Percentiles rank a stretch among this genome's conserved stretches.
Evolutionary conservation across 2,797 vertebrate genomes (phyloP).

Genomic region (Parambassis ranga): DNA sequence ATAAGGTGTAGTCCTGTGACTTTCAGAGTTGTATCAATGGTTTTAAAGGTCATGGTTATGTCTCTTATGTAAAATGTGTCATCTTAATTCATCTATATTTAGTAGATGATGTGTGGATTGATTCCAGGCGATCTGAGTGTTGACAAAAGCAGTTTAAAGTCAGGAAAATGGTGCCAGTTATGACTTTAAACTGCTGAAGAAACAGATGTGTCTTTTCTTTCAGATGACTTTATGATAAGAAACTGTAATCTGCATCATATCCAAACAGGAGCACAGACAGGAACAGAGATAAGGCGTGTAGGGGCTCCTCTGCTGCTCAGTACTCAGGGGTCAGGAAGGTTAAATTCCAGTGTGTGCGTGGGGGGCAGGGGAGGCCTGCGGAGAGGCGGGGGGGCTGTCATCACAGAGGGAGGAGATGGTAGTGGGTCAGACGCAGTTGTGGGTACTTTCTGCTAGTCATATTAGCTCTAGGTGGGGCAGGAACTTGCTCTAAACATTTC

Average conservation of each 20-base stretch:
- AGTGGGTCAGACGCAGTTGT: constrained; percentile 30
- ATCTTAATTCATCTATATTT: background rate
- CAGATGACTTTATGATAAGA: constrained; percentile 34
- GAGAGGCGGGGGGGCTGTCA: constrained; percentile 67
- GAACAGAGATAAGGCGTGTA: constrained; percentile 42
- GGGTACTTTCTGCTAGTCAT: constrained; percentile 49
- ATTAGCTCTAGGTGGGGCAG: constrained; percentile 70
- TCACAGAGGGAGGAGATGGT: constrained; percentile 52
- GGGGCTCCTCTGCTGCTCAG: constrained; percentile 38
- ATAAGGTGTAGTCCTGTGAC: background rate
- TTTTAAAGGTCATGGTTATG: no score
- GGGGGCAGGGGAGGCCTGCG: constrained; percentile 51
- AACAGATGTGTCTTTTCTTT: constrained; percentile 47
- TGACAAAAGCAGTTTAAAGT: background rate
- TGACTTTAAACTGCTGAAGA: constrained; percentile 1
- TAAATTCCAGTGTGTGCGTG: constrained; percentile 71
- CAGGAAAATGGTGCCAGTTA: constrained; percentile 7
- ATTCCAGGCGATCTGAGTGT: no score
- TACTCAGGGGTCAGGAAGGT: constrained; percentile 68
- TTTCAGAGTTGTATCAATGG: no score
- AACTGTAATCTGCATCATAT: constrained; percentile 42
- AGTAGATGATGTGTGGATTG: no score
- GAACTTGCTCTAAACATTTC: constrained; percentile 69
- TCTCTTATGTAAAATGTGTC: no score
- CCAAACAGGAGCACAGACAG: constrained; percentile 28